Conservation (phyloP, 2,797 vertebrate species). For the Salmo trutta region DNA sequence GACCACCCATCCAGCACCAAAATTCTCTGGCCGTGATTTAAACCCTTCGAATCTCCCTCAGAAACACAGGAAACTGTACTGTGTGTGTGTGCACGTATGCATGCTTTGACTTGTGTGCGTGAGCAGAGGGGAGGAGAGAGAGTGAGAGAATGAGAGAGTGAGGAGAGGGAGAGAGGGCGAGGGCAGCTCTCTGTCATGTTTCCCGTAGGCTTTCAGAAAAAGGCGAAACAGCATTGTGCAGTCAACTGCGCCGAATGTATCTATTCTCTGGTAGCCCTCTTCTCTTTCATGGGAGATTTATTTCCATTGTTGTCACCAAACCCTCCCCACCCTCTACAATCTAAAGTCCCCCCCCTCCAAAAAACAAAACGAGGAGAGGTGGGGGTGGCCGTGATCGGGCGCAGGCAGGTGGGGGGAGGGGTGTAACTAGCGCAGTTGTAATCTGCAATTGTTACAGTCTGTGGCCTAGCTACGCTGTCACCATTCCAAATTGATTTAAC, state of each 20-base stretch:
- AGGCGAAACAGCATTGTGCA: conserved; percentile 68
- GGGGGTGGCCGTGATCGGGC: conserved; percentile 49
- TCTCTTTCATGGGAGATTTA: conserved; percentile 58
- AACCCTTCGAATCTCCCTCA: conserved; percentile 57
- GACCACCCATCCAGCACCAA: conserved; percentile 80
- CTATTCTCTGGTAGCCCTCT: conserved; percentile 57
- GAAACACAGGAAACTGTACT: conserved; percentile 62
- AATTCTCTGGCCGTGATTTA: conserved; percentile 50
- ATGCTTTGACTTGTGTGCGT: conserved; percentile 30
- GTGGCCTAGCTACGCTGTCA: conserved; percentile 87
- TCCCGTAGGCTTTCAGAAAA: conserved; percentile 52
- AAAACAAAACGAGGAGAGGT: not conserved
- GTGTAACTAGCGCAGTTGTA: conserved; percentile 80
- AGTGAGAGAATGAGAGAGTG: conserved; percentile 45
- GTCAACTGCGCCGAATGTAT: conserved; percentile 69
- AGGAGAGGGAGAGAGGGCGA: conserved; percentile 48
- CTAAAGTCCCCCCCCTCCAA: conserved; percentile 28
- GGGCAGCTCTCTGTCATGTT: conserved; percentile 25
- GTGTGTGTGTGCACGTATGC: conserved; percentile 27
- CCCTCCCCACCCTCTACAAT: conserved; percentile 28
- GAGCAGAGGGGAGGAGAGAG: conserved; percentile 1
- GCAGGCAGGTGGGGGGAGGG: conserved; percentile 43
- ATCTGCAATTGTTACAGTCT: conserved; percentile 87
- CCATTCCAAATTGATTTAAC: conserved; percentile 94
- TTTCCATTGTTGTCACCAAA: conserved; percentile 73